A percentile compares a stretch with the other conserved stretches of the same genome.
These are phyloP conservation scores for Metalampra italica DNA, from an alignment of 2,888 invertebrate species.

Conservation along the genomic window DNA sequence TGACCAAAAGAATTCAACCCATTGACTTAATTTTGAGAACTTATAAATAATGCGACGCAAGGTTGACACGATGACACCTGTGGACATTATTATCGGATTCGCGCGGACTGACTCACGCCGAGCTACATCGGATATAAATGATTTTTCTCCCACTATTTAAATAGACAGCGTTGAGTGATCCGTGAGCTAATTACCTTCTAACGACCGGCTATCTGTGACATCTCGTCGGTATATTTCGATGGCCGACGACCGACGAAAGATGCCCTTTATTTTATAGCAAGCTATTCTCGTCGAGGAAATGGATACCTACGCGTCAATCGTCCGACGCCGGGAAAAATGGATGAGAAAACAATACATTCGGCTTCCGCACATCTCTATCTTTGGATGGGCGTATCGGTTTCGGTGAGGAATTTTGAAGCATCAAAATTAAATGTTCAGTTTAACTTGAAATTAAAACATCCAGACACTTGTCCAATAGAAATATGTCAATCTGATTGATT, in stretches of 20 bases:
- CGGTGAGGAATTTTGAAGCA: conserved; percentile 19
- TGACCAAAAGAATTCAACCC: not conserved
- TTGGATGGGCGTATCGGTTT: conserved; percentile 53
- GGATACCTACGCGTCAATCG: conserved; percentile 68
- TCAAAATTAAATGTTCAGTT: too few relatives aligned
- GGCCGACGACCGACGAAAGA: conserved; percentile 59
- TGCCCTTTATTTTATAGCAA: conserved; percentile 72
- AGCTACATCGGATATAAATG: conserved; percentile 44
- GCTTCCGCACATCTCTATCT: conserved; percentile 62
- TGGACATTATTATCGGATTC: conserved; percentile 21
- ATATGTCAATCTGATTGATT: too few relatives aligned
- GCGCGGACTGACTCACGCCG: conserved; percentile 29
- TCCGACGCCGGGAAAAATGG: conserved; percentile 43
- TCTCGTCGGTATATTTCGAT: conserved; percentile 61
- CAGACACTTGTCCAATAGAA: too few relatives aligned
- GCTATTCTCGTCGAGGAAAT: conserved; percentile 71
- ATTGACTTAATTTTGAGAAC: not conserved
- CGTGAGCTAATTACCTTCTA: conserved; percentile 74
- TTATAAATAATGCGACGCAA: not conserved
- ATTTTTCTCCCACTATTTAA: conserved; percentile 56
- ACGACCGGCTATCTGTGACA: conserved; percentile 70
- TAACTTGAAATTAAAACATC: too few relatives aligned
- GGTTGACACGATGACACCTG: conserved; percentile 11
- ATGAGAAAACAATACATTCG: conserved; percentile 52
- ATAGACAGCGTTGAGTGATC: conserved; percentile 68